Conservation (phyloP, 1,140 invertebrate species). For the Euura saliciscinereae region DNA sequence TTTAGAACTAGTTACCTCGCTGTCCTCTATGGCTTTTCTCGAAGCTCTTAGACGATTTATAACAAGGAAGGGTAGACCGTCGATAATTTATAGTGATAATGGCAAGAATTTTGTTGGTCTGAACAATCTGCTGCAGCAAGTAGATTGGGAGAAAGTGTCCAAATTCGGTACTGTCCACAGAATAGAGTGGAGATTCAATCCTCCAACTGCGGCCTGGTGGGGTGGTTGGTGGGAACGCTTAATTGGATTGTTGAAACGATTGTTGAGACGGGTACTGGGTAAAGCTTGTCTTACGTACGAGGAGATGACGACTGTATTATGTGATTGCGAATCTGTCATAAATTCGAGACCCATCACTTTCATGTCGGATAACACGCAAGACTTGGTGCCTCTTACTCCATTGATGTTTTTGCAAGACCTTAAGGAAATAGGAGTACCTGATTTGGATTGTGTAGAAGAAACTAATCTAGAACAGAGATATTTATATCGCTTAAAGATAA, state of each 20-base stretch:
- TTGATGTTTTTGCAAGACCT: neutral
- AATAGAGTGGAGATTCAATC: conserved; percentile 52
- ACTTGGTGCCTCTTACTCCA: neutral
- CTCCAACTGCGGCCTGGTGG: conserved; percentile 47
- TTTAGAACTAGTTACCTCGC: conserved; percentile 20
- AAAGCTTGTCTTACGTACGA: conserved; percentile 21
- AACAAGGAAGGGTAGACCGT: neutral
- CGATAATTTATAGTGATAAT: conserved; percentile 27
- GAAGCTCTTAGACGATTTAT: neutral
- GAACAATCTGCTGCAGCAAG: conserved; percentile 30
- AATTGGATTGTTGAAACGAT: conserved; percentile 44
- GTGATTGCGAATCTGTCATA: conserved; percentile 18
- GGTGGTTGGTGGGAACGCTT: conserved; percentile 52
- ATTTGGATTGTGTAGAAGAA: neutral
- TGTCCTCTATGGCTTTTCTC: neutral
- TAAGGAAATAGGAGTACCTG: neutral
- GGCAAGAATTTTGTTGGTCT: conserved; percentile 18
- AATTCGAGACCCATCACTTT: conserved; percentile 32
- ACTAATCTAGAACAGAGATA: neutral
- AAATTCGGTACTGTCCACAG: conserved; percentile 25
- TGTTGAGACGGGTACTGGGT: conserved; percentile 28
- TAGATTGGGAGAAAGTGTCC: conserved; percentile 37
- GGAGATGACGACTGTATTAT: conserved; percentile 11
- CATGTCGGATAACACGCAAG: neutral
- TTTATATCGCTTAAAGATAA: neutral